phyloP scores from a whole-genome alignment of 2,113 vertebrate genomes.

The Apus apus region DNA sequence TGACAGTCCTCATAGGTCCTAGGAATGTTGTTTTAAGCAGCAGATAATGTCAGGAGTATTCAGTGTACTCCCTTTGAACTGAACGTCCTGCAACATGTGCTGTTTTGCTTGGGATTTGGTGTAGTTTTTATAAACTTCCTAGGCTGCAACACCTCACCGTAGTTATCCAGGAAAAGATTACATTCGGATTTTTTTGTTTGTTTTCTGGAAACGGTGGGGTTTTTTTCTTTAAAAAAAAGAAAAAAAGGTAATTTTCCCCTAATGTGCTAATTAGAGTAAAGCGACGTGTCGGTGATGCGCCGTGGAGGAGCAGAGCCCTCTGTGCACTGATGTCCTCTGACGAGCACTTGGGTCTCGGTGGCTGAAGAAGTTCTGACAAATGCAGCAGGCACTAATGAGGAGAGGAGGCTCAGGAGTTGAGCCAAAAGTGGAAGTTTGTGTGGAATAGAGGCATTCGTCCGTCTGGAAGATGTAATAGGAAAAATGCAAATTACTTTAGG shows the following conservation, averaged over 20 bases:
- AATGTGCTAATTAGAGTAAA: background rate
- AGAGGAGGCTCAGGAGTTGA: background rate
- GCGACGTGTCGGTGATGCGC: background rate
- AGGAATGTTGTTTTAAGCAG: background rate
- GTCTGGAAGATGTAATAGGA: background rate
- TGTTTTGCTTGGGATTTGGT: background rate
- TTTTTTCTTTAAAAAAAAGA: too few relatives aligned
- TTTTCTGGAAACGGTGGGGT: background rate
- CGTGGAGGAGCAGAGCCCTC: background rate
- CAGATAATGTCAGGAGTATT: background rate
- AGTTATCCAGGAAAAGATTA: background rate
- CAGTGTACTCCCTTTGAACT: background rate
- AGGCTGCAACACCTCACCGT: background rate
- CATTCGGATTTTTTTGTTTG: background rate
- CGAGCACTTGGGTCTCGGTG: accelerated
- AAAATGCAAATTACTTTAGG: background rate
- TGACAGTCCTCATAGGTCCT: background rate
- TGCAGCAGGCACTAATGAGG: background rate
- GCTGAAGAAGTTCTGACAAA: background rate
- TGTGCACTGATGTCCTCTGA: background rate
- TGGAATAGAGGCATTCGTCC: background rate
- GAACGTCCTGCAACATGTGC: background rate
- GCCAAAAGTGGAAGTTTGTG: background rate
- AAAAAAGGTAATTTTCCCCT: background rate
- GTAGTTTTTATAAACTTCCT: background rate